Conservation (phyloP, 2,113 vertebrate species). For the Protomyctophum bolini region DNA sequence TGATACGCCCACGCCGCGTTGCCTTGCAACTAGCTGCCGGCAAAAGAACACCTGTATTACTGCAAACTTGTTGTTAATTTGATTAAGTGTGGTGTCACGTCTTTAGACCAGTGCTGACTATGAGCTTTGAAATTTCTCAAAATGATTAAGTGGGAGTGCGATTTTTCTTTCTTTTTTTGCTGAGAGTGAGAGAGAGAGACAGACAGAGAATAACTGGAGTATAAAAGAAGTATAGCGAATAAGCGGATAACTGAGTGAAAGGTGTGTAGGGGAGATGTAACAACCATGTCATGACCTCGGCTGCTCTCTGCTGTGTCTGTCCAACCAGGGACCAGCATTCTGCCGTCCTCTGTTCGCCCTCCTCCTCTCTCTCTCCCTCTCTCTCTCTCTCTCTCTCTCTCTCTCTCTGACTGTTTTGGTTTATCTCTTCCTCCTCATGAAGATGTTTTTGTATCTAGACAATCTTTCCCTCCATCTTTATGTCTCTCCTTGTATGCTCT, state of each 20-base stretch:
- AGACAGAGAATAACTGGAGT: constrained; percentile 1
- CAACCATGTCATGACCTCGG: not conserved
- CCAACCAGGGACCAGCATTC: not conserved
- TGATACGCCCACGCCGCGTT: constrained; percentile 7
- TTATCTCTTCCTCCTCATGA: constrained; percentile 3
- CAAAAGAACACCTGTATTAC: constrained; percentile 33
- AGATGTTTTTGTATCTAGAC: too few species aligned
- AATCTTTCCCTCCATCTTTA: constrained; percentile 8
- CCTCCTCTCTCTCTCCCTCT: not conserved
- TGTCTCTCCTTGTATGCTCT: constrained; percentile 11
- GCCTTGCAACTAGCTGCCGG: constrained; percentile 30
- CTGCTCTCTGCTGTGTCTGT: not conserved
- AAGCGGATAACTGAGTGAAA: not conserved
- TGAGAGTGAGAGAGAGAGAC: not conserved
- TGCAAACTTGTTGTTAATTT: constrained; percentile 14
- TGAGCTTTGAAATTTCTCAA: not conserved
- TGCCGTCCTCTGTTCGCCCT: not conserved
- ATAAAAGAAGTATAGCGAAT: not conserved
- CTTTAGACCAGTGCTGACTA: not conserved
- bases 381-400: not conserved
- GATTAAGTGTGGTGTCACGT: constrained; percentile 7
- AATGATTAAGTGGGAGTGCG: constrained; percentile 1
- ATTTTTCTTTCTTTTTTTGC: constrained; percentile 13
- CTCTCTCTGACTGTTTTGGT: not conserved
- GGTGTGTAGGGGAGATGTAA: constrained; percentile 1